A percentile compares a stretch with the other conserved stretches of the same genome.
Evolutionary conservation across 2,888 invertebrate species (phyloP).

Genomic region (Geophilus truncorum): DNA sequence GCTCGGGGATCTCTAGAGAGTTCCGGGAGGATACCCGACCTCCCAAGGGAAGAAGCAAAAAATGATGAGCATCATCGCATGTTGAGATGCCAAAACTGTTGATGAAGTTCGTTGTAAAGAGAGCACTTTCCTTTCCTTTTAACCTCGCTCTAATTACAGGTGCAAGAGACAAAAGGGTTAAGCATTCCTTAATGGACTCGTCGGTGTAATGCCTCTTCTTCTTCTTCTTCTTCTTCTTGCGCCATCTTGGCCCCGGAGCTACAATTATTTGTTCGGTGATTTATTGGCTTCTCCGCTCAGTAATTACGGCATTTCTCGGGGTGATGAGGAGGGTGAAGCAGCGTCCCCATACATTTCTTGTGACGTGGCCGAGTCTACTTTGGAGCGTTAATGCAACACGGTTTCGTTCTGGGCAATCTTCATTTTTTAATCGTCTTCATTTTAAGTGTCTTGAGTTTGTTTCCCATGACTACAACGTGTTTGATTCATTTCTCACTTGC

Average conservation of each 20-base stretch:
- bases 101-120: neutral
- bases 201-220: neutral
- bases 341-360: neutral
- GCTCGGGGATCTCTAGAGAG: neutral
- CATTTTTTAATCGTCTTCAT: neutral
- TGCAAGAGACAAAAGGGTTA: conserved; percentile 7
- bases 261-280: conserved; percentile 4
- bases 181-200: neutral
- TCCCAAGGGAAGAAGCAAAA: neutral
- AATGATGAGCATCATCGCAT: neutral
- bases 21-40: conserved; percentile 11
- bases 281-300: neutral
- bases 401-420: neutral
- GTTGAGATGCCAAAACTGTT: neutral
- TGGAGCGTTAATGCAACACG: neutral
- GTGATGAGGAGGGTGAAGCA: neutral
- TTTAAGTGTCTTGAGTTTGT: neutral
- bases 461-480: neutral
- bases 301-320: neutral
- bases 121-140: neutral
- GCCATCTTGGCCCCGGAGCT: neutral
- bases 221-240: neutral
- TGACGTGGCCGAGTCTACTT: neutral
- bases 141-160: conserved; percentile 20
- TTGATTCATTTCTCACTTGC: neutral